Percentiles rank a stretch among this genome's conserved stretches.
phyloP scores from a whole-genome alignment of 2,888 invertebrate genomes.

The Pachliopta kotzebuea region DNA sequence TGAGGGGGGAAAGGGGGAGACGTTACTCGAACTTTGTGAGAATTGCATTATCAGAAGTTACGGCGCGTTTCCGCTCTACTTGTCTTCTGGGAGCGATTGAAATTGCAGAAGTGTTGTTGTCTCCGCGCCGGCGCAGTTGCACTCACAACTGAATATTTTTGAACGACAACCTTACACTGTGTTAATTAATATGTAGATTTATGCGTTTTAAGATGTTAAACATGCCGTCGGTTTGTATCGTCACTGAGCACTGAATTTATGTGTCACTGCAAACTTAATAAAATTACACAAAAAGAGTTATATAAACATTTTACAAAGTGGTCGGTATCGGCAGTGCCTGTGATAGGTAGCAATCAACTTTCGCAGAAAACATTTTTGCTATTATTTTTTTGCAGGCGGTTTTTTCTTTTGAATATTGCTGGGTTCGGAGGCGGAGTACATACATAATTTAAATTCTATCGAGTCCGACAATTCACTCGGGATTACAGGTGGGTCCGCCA shows the following conservation, averaged over 20 bases:
- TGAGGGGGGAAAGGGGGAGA: not conserved
- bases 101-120: constrained; percentile 15
- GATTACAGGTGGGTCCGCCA: constrained; percentile 31
- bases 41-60: constrained; percentile 12
- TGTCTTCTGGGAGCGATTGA: constrained; percentile 22
- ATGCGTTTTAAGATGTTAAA: no score
- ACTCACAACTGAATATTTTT: no score
- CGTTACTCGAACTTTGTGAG: constrained; percentile 13
- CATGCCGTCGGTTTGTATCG: no score
- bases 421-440: not conserved
- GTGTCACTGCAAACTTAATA: no score
- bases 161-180: no score
- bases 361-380: not conserved
- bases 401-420: not conserved
- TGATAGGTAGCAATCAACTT: no score
- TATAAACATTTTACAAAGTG: no score
- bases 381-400: constrained; percentile 8
- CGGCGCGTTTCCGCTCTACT: no score
- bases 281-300: no score
- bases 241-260: no score
- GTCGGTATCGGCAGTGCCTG: no score
- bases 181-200: no score
- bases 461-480: constrained; percentile 29
- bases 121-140: not conserved
- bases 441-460: constrained; percentile 29